A percentile compares a stretch with the other conserved stretches of the same genome.
Evolutionary conservation across 1,140 invertebrate species (phyloP).

Genomic region (Trichonephila clavata): DNA sequence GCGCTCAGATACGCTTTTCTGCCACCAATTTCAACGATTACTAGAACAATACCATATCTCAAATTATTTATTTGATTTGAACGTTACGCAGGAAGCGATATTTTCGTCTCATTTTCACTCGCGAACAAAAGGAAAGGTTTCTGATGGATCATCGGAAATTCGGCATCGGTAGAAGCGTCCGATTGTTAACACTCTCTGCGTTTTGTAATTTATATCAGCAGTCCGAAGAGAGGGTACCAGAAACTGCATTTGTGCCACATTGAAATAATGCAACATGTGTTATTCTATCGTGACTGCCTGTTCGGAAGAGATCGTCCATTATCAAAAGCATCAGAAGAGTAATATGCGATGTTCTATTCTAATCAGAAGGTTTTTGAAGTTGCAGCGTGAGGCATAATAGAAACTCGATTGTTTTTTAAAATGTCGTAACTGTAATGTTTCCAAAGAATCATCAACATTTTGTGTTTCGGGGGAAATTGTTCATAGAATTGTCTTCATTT

Average conservation of each 20-base stretch:
- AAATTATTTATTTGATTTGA: constrained; percentile 71
- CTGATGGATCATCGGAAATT: constrained; percentile 66
- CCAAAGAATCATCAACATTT: neutral
- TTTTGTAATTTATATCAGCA: constrained; percentile 21
- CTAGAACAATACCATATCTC: constrained; percentile 73
- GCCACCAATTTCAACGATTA: constrained; percentile 70
- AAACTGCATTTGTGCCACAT: constrained; percentile 13
- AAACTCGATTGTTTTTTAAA: neutral
- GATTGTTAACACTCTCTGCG: constrained; percentile 66
- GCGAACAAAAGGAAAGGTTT: constrained; percentile 58
- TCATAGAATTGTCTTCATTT: too few relatives aligned
- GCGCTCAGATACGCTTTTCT: constrained; percentile 44
- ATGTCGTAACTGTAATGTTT: neutral
- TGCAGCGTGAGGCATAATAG: neutral
- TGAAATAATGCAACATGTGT: constrained; percentile 10
- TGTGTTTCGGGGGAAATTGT: neutral
- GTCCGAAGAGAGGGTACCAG: neutral
- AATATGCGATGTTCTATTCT: too few relatives aligned
- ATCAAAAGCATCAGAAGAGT: neutral
- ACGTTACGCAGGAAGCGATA: constrained; percentile 73
- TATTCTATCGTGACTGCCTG: neutral
- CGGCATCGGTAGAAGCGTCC: neutral
- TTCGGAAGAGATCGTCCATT: neutral
- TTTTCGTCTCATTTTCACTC: constrained; percentile 61
- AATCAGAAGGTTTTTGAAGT: neutral